phyloP scores from a whole-genome alignment of 2,113 vertebrate species.

The Pachypanchax playfairii region DNA sequence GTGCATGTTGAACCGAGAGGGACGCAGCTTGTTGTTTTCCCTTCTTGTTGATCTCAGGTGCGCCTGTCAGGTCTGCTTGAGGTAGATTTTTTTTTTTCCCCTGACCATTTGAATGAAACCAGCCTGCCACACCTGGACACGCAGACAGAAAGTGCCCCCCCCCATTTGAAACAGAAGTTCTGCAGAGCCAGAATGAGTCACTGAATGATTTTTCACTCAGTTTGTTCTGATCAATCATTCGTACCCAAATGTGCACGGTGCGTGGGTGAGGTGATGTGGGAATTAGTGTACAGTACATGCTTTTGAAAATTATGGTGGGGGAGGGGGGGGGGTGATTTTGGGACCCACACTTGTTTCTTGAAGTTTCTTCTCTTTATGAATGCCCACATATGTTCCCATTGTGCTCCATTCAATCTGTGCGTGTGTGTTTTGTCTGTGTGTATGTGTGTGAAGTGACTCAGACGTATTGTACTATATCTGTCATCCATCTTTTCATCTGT shows the following conservation, averaged over 20 bases:
- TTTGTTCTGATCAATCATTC: slow-evolving; percentile 21
- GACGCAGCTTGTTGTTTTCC: slow-evolving; percentile 6
- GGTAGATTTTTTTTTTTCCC: not conserved
- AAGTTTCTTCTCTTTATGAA: slow-evolving; percentile 36
- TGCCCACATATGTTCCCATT: slow-evolving; percentile 45
- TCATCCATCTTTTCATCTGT: slow-evolving; percentile 77
- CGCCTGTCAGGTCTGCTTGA: slow-evolving; percentile 16
- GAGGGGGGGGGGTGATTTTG: not conserved
- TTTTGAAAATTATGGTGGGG: slow-evolving; percentile 20
- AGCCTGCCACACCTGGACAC: slow-evolving; percentile 15
- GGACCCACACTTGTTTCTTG: slow-evolving; percentile 17
- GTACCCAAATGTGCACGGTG: slow-evolving; percentile 16
- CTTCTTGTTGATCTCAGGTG: slow-evolving; percentile 22
- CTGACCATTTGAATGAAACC: not conserved
- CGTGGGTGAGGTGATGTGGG: slow-evolving; percentile 32
- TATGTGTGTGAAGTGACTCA: slow-evolving; percentile 61
- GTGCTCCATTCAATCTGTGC: slow-evolving; percentile 47
- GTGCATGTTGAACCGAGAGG: slow-evolving; percentile 9
- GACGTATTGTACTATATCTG: slow-evolving; percentile 74
- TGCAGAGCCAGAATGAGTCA: slow-evolving; percentile 42
- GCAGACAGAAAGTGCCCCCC: not conserved
- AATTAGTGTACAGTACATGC: slow-evolving; percentile 17
- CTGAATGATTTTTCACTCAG: slow-evolving; percentile 8
- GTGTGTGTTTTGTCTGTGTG: slow-evolving; percentile 2
- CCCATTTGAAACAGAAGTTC: slow-evolving; percentile 46